Evolutionary conservation across 53 echinoderm and acorn worm genomes (phyloP), one percentile per base, ranked within the genome.

Genomic region (Patiria pectinifera): DNA sequence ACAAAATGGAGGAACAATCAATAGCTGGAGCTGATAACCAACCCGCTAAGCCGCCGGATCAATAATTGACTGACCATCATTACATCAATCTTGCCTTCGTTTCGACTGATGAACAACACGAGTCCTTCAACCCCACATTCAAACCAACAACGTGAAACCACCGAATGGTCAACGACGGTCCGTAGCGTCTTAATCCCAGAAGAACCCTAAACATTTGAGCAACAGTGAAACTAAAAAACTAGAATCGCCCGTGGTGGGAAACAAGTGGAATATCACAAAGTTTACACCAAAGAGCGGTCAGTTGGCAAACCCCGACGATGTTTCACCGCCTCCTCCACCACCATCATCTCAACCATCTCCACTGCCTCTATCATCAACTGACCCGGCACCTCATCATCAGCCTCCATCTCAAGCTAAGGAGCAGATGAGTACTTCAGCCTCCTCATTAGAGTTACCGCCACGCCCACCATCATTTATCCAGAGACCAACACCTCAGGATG

Each of bases 131-230:
- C 77, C 9, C 44, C 0, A 25, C n/a, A 24, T 47, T 19, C 26
- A 87, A 87, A 7, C 78, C 87, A 18, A 78, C 53, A 59, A 53
- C 87, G 61, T 87, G 25, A 60, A 60, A 75, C 77, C 62, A 9
- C 16, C 78, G 26, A 7, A 72, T 24, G 43, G 21, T 74, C 48
- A 49, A 11, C 48, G 21, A 69, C 79, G 45, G 9, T 4, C 47
- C 79, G 45, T 45, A 44, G 46, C 45, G 11, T 21, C 71, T 46
- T 18, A 71, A 24, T 19, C 66, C 85, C 9, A 14, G 49, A 13
- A 69, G n/a, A 62, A 35, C 35, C 35, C 35, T 35, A 35, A 74
- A 75, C 11, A 72, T 1, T 22, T 35, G 25, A 63, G 2, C 43
- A 13, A 44, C 3, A n/a, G 16, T 22, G 25, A 59, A 21, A 59